Conservation (phyloP, 2,797 vertebrate genomes). For the Macroramphosus scolopax region DNA sequence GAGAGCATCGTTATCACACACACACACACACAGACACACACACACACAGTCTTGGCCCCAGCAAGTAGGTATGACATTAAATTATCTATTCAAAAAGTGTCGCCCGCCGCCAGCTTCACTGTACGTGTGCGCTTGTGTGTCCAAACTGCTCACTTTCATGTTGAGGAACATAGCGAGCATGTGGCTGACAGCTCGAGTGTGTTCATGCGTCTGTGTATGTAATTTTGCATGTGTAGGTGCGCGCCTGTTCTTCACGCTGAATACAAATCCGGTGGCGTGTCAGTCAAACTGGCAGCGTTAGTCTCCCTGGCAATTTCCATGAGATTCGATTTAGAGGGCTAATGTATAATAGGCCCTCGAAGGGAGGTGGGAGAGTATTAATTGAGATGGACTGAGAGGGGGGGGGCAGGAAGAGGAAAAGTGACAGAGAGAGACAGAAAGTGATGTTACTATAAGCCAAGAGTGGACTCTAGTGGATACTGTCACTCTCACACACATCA, state of each 20-base stretch:
- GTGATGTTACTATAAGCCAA: conserved; percentile 54
- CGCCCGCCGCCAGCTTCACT: neutral
- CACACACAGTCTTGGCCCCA: conserved; percentile 10
- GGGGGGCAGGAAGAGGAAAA: conserved; percentile 26
- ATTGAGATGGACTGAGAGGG: conserved; percentile 70
- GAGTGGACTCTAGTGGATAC: conserved; percentile 70
- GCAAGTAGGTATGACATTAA: conserved; percentile 32
- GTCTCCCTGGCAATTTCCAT: conserved; percentile 69
- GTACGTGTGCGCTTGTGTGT: conserved; percentile 9
- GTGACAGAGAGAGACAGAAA: conserved; percentile 31
- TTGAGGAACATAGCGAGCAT: conserved; percentile 1
- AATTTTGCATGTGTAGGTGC: conserved; percentile 44
- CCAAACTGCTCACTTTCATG: conserved; percentile 20
- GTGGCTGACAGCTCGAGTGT: conserved; percentile 23
- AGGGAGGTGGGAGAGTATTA: conserved; percentile 70
- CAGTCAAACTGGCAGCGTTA: conserved; percentile 65
- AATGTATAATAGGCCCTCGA: conserved; percentile 70
- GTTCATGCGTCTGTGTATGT: conserved; percentile 16
- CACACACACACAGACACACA: conserved; percentile 16
- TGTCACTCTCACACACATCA: conserved; percentile 22
- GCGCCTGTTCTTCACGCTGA: conserved; percentile 24
- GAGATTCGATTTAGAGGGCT: conserved; percentile 72
- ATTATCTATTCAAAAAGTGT: conserved; percentile 17
- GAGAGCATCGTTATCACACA: conserved; percentile 45
- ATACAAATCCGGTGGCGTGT: conserved; percentile 58